Base-by-base conservation (phyloP, 2,797 vertebrate species). In the Cynodonichthys magdalenae region DNA sequence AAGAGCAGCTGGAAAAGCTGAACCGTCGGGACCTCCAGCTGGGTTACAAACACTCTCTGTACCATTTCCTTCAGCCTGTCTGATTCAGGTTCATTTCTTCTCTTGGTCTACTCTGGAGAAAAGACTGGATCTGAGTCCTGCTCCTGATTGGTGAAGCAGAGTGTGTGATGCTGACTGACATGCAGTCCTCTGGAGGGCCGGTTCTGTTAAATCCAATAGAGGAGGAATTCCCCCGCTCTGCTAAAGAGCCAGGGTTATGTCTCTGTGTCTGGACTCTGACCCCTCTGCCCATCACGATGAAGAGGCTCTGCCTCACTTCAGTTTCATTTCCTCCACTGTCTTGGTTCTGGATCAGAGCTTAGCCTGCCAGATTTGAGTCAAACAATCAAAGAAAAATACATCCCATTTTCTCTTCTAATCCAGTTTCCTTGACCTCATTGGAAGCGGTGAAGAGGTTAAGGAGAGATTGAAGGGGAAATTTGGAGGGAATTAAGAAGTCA, bases 111-210 rank as follows among this genome's bases (percentile, higher is more conserved):
- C 18, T 54, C 34, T 54, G 19, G 14, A 34, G 24, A 34, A 11
- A 46, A 2, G 28, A 20, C 17, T 19, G 42, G n/a, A 39, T 15
- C 36, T 15, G 34, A n/a, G 14, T 47, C 34, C 28, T 59, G 29
- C 45, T 47, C 28, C 41, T 58, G 55, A 58, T 14, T 19, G n/a
- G 55, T 46, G 55, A 42, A 55, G 53, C 36, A 55, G 55, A 18
- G 24, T 46, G 55, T 18, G 27, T 58, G 56, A 58, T 58, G n/a
- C 6, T 46, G 56, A 58, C 41, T 45, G 56, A 45, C 44, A 31
- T 15, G n/a, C 45, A 6, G 56, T 20, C 44, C 27, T 58, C 56
- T 31, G 28, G 27, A 58, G n/a, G 28, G 27, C 10, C 6, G 5
- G 44, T 34, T 17, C 50, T 31, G 50, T 31, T 52, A 34, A 52